Base-by-base conservation (phyloP, 53 echinoderm and acorn worm genomes). In the Glandiceps talaboti region DNA sequence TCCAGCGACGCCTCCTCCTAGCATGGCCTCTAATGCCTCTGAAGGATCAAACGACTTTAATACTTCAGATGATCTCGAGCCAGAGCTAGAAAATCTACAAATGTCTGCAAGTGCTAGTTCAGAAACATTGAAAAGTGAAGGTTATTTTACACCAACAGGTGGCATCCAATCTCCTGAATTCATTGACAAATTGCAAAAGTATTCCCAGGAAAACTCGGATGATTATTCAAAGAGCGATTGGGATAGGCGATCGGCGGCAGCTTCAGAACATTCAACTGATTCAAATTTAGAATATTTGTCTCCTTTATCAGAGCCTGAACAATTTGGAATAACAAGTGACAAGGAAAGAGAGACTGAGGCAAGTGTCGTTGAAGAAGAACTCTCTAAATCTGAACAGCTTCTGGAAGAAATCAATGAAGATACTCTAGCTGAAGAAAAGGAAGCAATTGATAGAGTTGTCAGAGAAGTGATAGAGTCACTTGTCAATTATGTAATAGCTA, bases 101-200 rank as follows among this genome's bases (percentile, higher is more conserved):
- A 75, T 89, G 28, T 85, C 89, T 27, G 80, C 87, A 14, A 92
- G 92, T 85, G 87, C 92, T 25, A 92, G 92, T 33, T 90, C 87
- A 33, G 92, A 92, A 33, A 92, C 92, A 30, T 82, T 92, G 30
- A 92, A 92, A 77, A 92, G 88, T 30, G 92, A 92, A 20, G 64
- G 64, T 45, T 45, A 45, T 45, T 45, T 45, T 45, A 45, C 64
- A 12, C 64, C 64, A 20, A n/a, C n/a, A n/a, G 64, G 20, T 6
- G 64, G 20, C 64, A 45, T 45, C 64, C 6, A 20, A 20, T 45
- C 64, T 45, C 64, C 64, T 12, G 64, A 45, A 20, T 45, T 45
- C 64, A 45, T 45, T 6, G 6, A 45, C 20, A 6, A 45, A 20
- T 45, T 45, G 64, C 64, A 45, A 45, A 45, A 45, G 20, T 45